These are phyloP conservation scores for Eurytoma californica DNA, from an alignment of 2,888 invertebrate genomes.

Conservation along the genomic window DNA sequence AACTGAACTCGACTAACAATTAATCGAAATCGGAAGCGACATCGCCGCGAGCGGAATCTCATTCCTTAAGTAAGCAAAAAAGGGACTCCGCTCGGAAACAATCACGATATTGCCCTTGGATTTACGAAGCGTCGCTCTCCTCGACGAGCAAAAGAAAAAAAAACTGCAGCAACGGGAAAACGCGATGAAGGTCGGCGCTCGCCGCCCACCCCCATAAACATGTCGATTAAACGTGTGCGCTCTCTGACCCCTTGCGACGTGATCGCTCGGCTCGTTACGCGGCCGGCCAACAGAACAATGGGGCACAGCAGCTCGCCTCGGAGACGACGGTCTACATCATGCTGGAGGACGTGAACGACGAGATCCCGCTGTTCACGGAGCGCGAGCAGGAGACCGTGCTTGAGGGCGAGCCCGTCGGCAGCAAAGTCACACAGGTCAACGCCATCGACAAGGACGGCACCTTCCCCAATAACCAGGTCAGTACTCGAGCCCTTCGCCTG, in stretches of 20 bases:
- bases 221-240: background rate
- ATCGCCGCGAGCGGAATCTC: no score
- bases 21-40: no score
- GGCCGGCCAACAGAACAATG: conserved; percentile 86
- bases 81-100: background rate
- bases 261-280: background rate
- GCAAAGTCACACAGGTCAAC: conserved; percentile 96
- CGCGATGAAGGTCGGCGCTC: background rate
- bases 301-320: conserved; percentile 94
- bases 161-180: conserved; percentile 15
- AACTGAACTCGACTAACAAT: background rate
- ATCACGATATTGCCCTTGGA: conserved; percentile 11
- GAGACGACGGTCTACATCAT: conserved; percentile 95
- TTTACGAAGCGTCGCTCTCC: background rate
- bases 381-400: conserved; percentile 96
- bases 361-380: conserved; percentile 96
- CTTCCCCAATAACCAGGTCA: conserved; percentile 94
- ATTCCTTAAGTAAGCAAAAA: no score
- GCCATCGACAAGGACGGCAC: conserved; percentile 97
- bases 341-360: conserved; percentile 97
- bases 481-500: conserved; percentile 50
- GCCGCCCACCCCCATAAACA: background rate
- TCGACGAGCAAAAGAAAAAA: background rate
- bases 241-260: background rate
- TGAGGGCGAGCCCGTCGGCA: conserved; percentile 95